These are phyloP conservation scores for Pseudeuparius sepicola DNA, from an alignment of 2,888 invertebrate genomes.

Conservation along the genomic window DNA sequence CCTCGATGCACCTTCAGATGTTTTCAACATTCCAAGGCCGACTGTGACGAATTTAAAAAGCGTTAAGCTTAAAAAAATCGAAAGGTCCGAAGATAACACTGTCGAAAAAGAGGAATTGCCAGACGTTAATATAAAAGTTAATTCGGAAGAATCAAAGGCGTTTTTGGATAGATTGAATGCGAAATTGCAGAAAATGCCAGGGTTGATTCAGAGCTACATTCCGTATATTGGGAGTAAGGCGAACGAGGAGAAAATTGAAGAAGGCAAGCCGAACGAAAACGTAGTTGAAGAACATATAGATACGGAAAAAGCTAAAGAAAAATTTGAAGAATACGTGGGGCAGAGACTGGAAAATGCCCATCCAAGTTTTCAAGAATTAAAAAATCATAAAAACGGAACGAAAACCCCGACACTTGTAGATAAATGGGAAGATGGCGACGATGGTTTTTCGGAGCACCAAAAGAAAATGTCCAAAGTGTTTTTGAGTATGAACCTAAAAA, in stretches of 20 bases:
- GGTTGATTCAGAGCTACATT: too few relatives aligned
- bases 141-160: constrained; percentile 24
- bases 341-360: constrained; percentile 2
- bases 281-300: constrained; percentile 23
- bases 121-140: constrained; percentile 25
- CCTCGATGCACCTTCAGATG: too few relatives aligned
- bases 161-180: constrained; percentile 26
- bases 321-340: constrained; percentile 17
- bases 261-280: constrained; percentile 21
- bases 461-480: neutral
- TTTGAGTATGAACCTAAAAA: constrained; percentile 1
- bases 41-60: too few relatives aligned
- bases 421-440: constrained; percentile 17
- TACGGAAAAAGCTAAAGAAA: constrained; percentile 20
- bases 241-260: too few relatives aligned
- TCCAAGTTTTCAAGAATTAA: constrained; percentile 9
- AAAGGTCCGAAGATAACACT: constrained; percentile 9
- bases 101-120: too few relatives aligned
- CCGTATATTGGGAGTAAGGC: too few relatives aligned
- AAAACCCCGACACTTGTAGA: constrained; percentile 2
- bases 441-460: constrained; percentile 8
- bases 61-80: constrained; percentile 17
- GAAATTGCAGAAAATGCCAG: constrained; percentile 19
- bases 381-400: constrained; percentile 2
- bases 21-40: too few relatives aligned